Base-by-base conservation (phyloP, 2,888 invertebrate species). In the Octodonta nipae region DNA sequence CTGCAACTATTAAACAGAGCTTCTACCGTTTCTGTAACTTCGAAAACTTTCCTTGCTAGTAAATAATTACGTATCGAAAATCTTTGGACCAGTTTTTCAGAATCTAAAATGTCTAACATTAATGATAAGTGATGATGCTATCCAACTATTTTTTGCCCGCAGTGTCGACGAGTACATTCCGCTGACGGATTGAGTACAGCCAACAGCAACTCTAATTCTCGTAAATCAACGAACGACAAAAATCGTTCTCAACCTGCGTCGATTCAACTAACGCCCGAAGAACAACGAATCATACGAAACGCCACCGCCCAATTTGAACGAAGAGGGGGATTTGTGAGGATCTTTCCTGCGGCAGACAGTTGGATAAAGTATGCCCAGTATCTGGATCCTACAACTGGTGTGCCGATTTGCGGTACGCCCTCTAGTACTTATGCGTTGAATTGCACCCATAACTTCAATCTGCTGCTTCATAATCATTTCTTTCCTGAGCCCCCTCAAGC, bases 271-370 rank as follows among this genome's bases (percentile, higher is more conserved):
- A 79, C 77, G 5, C 65, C 75, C 7, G 89, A 89, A 54, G 89
- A 89, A 60, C 68, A 75, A 44, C 70, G 82, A 32, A 72, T 89
- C 28, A 69, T 89, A 38, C 70, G 78, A 3, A 73, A 76, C 22
- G 76, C 79, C 14, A 72, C 75, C 41, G 73, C 79, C 28, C 89
- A 92, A 60, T 83, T 85, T 60, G 73, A 75, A 13, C 66, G 91
- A 2, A 66, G 85, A 14, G 88, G 88, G 2, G 91, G 91, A 15
- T 92, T 84, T 64, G 83, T 91, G 2, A 64, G 89, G 28, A 86
- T 92, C 48, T 92, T 89, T 63, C 92, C 92, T 12, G 80, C 86
- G 13, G 73, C 79, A 39, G 87, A 88, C 58, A 81, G 85, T 12
- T 89, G 89, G 87, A 71, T 75, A 55, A 75, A 78, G 54, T 86